phyloP scores from a whole-genome alignment of 1,140 invertebrate species.

The Leptopilina boulardi region DNA sequence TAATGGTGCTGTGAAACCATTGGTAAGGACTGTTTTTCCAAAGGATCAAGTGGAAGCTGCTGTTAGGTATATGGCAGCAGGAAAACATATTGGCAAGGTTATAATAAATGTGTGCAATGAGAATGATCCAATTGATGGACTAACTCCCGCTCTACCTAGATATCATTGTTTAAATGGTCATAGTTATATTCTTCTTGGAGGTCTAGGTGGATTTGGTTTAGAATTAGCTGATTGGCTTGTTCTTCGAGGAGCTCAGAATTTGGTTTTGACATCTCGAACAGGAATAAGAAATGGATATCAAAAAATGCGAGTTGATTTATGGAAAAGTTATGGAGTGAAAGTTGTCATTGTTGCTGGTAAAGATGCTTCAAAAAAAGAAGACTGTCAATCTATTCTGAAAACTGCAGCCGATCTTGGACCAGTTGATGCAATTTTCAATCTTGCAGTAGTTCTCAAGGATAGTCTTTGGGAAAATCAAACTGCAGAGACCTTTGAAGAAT shows the following conservation, averaged over 20 bases:
- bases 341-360: slow-evolving; percentile 74
- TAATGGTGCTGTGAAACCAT: slow-evolving; percentile 74
- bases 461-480: slow-evolving; percentile 77
- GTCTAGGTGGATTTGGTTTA: slow-evolving; percentile 88
- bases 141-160: slow-evolving; percentile 74
- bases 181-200: slow-evolving; percentile 79
- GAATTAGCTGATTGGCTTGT: slow-evolving; percentile 88
- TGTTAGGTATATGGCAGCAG: slow-evolving; percentile 81
- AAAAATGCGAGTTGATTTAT: slow-evolving; percentile 72
- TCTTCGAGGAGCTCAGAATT: slow-evolving; percentile 80
- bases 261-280: slow-evolving; percentile 84
- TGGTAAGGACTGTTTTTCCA: slow-evolving; percentile 72
- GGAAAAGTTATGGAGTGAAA: slow-evolving; percentile 76
- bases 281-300: slow-evolving; percentile 86
- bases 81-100: slow-evolving; percentile 87
- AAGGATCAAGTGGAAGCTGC: slow-evolving; percentile 73
- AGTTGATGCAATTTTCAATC: slow-evolving; percentile 87
- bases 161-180: slow-evolving; percentile 74
- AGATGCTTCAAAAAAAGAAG: slow-evolving; percentile 73
- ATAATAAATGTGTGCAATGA: slow-evolving; percentile 79
- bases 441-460: slow-evolving; percentile 82
- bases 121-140: slow-evolving; percentile 56
- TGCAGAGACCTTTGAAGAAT: slow-evolving; percentile 71
- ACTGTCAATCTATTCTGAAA: slow-evolving; percentile 78
- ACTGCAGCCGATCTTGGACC: slow-evolving; percentile 78